Evolutionary conservation across 2,888 invertebrate genomes (phyloP).

Genomic region (Harpalus rubripes): DNA sequence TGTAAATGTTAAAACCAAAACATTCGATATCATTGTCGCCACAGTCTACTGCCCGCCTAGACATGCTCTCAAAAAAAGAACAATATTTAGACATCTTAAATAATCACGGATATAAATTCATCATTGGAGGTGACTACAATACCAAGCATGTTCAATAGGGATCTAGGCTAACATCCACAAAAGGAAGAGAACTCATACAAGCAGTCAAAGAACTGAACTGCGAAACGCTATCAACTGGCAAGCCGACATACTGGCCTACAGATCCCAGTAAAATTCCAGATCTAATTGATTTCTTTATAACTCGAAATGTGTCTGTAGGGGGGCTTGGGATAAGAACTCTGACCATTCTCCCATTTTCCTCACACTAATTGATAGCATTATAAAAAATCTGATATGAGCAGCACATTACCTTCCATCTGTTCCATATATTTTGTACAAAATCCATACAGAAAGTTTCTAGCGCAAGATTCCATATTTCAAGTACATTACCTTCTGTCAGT

Average conservation of each 20-base stretch:
- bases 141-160: constrained; percentile 27
- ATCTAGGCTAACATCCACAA: constrained; percentile 40
- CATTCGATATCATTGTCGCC: constrained; percentile 58
- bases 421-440: too few relatives aligned
- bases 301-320: constrained; percentile 66
- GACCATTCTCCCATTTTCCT: constrained; percentile 43
- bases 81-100: constrained; percentile 65
- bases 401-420: too few relatives aligned
- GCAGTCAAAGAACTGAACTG: constrained; percentile 30
- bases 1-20: constrained; percentile 63
- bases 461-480: too few relatives aligned
- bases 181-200: constrained; percentile 43
- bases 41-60: constrained; percentile 67
- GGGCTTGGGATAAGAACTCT: constrained; percentile 68
- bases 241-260: too few relatives aligned
- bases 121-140: too few relatives aligned
- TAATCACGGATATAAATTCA: constrained; percentile 63
- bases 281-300: constrained; percentile 69
- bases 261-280: constrained; percentile 27
- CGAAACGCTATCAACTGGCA: constrained; percentile 55
- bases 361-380: not conserved
- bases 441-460: too few relatives aligned
- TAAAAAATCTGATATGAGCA: too few relatives aligned
- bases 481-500: too few relatives aligned
- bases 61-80: constrained; percentile 68